phyloP scores from a whole-genome alignment of 2,888 invertebrate species.

The Cephus spinipes region DNA sequence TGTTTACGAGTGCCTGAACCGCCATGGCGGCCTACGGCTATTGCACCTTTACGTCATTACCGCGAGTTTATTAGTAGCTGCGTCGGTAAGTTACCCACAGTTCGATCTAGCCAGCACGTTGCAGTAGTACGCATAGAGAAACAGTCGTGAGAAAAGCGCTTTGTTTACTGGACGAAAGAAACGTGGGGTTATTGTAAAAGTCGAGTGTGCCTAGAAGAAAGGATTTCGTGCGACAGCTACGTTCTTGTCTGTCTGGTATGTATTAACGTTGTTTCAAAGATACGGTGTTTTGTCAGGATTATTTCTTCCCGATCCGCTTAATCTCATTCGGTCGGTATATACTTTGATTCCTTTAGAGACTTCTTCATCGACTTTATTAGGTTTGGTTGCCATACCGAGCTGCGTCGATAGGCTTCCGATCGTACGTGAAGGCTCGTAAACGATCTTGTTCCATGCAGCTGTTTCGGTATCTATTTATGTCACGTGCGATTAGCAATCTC shows the following conservation, averaged over 20 bases:
- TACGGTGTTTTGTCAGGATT: not conserved
- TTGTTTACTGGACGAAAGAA: not conserved
- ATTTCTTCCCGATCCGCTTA: not conserved
- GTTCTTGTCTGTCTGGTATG: not conserved
- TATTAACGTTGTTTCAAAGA: not conserved
- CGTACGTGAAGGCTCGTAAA: not conserved
- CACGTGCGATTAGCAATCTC: conserved; percentile 22
- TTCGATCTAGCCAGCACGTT: not conserved
- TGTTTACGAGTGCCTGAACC: not conserved
- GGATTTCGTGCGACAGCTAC: not conserved
- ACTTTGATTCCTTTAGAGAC: not conserved
- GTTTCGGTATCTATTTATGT: conserved; percentile 15
- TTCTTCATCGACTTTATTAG: not conserved
- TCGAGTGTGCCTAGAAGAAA: not conserved
- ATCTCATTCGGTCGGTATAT: not conserved
- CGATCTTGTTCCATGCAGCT: conserved; percentile 10
- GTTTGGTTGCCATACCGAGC: not conserved
- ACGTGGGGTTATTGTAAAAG: not conserved
- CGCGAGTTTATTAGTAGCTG: not conserved
- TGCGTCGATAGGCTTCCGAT: not conserved
- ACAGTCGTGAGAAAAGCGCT: not conserved
- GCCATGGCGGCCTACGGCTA: not conserved
- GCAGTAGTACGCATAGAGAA: not conserved
- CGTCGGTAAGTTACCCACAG: not conserved
- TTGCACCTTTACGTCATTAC: not conserved